Percentiles rank a stretch among this genome's conserved stretches.
phyloP scores from a whole-genome alignment of 2,888 invertebrate species.

The Melipona bicolor region DNA sequence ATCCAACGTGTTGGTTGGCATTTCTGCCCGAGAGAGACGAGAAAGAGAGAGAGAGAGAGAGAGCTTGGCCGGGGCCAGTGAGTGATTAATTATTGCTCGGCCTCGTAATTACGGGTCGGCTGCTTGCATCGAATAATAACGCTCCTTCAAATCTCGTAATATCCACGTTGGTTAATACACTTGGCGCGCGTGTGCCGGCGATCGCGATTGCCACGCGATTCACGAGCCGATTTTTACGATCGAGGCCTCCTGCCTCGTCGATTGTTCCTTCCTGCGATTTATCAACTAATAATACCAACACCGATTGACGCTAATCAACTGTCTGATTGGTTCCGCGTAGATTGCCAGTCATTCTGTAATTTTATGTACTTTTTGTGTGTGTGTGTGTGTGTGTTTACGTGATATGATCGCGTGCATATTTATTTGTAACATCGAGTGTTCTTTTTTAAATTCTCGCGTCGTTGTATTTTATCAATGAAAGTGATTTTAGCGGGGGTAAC shows the following conservation, averaged over 20 bases:
- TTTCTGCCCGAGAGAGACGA: not conserved
- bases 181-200: not conserved
- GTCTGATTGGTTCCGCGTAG: not conserved
- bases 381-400: no score
- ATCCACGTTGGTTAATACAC: conserved; percentile 18
- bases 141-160: conserved; percentile 47
- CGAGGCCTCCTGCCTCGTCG: not conserved
- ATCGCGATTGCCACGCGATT: not conserved
- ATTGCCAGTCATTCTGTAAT: rapidly evolving
- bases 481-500: no score
- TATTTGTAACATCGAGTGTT: no score
- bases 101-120: conserved; percentile 54
- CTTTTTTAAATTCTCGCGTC: no score
- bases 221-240: not conserved
- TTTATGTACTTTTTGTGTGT: not conserved
- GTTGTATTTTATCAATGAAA: no score
- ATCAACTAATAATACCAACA: not conserved
- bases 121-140: conserved; percentile 53
- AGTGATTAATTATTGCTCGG: conserved; percentile 62
- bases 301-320: not conserved
- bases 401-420: no score
- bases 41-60: not conserved
- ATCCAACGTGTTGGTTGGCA: not conserved
- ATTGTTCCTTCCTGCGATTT: not conserved
- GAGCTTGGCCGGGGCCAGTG: conserved; percentile 19